Base-by-base conservation (phyloP, 2,888 invertebrate species). In the Drosophila austrosaltans region DNA sequence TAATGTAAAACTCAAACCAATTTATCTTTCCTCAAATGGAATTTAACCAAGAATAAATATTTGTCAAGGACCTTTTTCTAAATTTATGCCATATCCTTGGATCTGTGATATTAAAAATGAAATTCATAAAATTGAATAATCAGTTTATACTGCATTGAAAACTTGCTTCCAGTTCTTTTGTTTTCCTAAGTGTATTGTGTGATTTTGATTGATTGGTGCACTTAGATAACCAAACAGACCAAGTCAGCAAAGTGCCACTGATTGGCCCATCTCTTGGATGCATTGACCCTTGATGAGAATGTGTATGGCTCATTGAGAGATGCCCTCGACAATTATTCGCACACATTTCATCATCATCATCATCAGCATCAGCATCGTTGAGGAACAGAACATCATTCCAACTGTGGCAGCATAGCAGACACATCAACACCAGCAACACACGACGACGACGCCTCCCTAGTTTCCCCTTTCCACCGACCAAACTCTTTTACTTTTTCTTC, bases 291-390 rank as follows among this genome's bases (percentile, higher is more conserved):
- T 44, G 60, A 66, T 39, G 54, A 25, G 44, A 53, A 69, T 64
- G 68, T 62, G 64, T 42, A 36, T 58, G 57, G 8, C 56, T 65
- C 68, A 75, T 69, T 71, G 71, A 69, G 71, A 61, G 63, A 66
- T 62, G 70, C 74, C 25, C 65, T 75, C 82, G 70, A 78, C 81
- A 85, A 82, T 82, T 85, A 82, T 87, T 87, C 74, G 87, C 87
- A 68, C 75, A 64, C 72, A 82, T 82, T 87, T 71, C 53, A 75
- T 77, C 82, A 76, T 66, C 66, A 58, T 63, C 76, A 66, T 54
- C 25, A 22, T 16, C 42, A 57, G 20, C 58, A 53, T 28, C 44
- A 58, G 22, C 25, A 58, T 6, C 28, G 28, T 28, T 10, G 36
- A 2, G 36, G 36, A 36, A 36, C 8, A 36, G 36, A 36, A 6